A percentile compares a stretch with the other conserved stretches of the same genome.
Conservation (phyloP, 2,888 invertebrate genomes). For the Syritta pipiens region DNA sequence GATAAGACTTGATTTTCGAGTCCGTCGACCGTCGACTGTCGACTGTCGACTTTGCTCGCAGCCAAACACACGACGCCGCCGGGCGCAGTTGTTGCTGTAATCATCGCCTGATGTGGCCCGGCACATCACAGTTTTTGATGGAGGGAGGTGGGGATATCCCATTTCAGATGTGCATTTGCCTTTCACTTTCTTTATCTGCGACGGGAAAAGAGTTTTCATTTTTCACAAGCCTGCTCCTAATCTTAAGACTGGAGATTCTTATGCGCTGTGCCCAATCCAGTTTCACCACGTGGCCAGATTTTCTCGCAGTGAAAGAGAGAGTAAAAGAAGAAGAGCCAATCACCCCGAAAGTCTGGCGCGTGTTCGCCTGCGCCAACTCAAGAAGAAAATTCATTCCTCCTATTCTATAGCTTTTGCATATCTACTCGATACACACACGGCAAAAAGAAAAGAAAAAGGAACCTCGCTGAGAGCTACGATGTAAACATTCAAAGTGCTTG, state of each 20-base stretch:
- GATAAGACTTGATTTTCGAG: slow-evolving; percentile 28
- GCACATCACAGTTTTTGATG: too few species aligned
- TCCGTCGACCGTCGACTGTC: too few species aligned
- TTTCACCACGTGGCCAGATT: slow-evolving; percentile 56
- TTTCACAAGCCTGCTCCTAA: background rate
- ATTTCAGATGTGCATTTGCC: too few species aligned
- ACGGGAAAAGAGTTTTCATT: background rate
- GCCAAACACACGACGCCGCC: slow-evolving; percentile 14
- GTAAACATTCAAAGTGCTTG: slow-evolving; percentile 24
- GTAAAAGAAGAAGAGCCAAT: background rate
- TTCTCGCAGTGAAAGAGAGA: slow-evolving; percentile 1
- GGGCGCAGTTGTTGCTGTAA: background rate
- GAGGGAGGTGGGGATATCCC: too few species aligned
- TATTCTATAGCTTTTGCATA: too few species aligned
- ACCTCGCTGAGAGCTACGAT: background rate
- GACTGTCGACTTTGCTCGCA: slow-evolving; percentile 51
- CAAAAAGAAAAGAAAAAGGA: background rate
- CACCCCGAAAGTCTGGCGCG: slow-evolving; percentile 15
- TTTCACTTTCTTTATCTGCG: background rate
- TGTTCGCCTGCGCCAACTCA: slow-evolving; percentile 44
- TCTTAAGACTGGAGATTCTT: background rate
- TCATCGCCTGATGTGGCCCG: slow-evolving; percentile 17
- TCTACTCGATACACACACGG: background rate
- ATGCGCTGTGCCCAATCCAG: slow-evolving; percentile 20
- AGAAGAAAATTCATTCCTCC: slow-evolving; percentile 9